Base-by-base conservation (phyloP, 2,888 invertebrate species). In the Erebia epiphron region DNA sequence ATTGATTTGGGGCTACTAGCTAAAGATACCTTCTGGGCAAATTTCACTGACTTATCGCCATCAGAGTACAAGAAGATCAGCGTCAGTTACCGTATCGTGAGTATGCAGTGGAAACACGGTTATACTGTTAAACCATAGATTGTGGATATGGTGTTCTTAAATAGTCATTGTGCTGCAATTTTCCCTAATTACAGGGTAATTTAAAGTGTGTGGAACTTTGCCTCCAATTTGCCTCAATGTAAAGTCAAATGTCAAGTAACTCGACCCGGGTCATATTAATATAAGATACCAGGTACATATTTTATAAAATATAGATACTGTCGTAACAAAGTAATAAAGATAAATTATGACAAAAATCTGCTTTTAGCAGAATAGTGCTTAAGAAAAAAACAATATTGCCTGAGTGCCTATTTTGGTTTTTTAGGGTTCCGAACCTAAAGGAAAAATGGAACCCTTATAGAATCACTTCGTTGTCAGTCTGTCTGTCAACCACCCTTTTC, bases 131-230 rank as follows among this genome's bases (percentile, higher is more conserved):
- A 64, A 69, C 68, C 67, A 63, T 63, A 63, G 67, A 56, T 67
- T 69, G 66, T 73, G 63, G 58, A 69, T 71, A 70, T 70, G 70
- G 61, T 65, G 66, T 70, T 66, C 68, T 69, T 69, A 69, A 72
- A 73, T 69, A 71, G 69, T 73, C 71, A 69, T 52, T 67, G 60
- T 50, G 35, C 52, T 16, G n/a, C 21, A 21, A 62, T 62, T 46
- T 62, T 21, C 62, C 62, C 62, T 62, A 62, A 62, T 49, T 62
- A 21, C 49, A 26, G 62, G 62, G 49, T 46, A 49, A 62, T 62
- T 62, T 46, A 62, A 62, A 62, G 21, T 46, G 18, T 49, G 18
- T 14, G 49, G 62, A 61, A 46, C 49, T 21, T 46, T 46, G 46
- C 43, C 43, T 11, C 43, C 10, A 46, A 46, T 10, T 61, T 18